phyloP scores from a whole-genome alignment of 2,888 invertebrate genomes.

The Spodoptera exigua region DNA sequence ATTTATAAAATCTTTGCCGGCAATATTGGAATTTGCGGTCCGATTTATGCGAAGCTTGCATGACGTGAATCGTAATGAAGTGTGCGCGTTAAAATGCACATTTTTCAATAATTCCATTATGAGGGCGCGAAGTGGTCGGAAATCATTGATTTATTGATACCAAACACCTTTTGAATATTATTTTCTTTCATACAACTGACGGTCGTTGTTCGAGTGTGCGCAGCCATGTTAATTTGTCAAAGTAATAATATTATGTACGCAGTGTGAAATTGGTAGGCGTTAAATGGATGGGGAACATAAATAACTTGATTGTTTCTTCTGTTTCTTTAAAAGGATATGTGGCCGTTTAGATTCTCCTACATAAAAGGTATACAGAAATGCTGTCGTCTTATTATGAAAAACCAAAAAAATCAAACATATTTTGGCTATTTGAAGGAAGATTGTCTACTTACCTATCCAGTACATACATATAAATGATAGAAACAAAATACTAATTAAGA shows the following conservation, averaged over 20 bases:
- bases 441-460: neutral
- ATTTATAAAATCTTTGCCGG: conserved; percentile 67
- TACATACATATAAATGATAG: conserved; percentile 3
- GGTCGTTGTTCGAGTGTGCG: conserved; percentile 10
- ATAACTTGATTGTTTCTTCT: conserved; percentile 4
- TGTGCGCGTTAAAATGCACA: conserved; percentile 66
- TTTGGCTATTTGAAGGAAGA: neutral
- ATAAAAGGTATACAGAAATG: too few relatives aligned
- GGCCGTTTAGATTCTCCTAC: too few relatives aligned
- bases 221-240: conserved; percentile 42
- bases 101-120: conserved; percentile 68
- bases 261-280: conserved; percentile 23
- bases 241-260: conserved; percentile 43
- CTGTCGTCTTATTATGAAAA: too few relatives aligned
- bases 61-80: conserved; percentile 68
- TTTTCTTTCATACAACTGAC: conserved; percentile 42
- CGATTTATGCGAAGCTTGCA: conserved; percentile 60
- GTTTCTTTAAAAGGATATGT: too few relatives aligned
- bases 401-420: too few relatives aligned
- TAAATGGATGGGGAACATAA: conserved; percentile 17
- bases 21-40: conserved; percentile 65
- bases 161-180: conserved; percentile 53
- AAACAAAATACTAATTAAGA: neutral
- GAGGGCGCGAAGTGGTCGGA: conserved; percentile 52
- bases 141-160: conserved; percentile 62